phyloP scores from a whole-genome alignment of 1,140 invertebrate species.

The Plectrocnemia conspersa region DNA sequence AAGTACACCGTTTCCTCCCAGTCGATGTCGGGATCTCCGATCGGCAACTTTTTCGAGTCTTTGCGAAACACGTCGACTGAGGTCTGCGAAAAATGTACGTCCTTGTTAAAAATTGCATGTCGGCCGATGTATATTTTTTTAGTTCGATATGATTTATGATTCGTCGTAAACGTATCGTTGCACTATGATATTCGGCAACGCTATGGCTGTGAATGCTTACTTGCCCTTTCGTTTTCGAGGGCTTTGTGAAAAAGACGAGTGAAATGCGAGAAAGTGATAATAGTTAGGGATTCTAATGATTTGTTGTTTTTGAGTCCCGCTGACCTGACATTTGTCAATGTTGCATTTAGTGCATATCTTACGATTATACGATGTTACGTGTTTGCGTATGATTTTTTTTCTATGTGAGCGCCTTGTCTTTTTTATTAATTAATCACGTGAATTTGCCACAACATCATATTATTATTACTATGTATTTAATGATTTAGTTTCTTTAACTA shows the following conservation, averaged over 20 bases:
- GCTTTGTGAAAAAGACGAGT: neutral
- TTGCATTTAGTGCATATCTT: too few species aligned
- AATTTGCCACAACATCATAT: neutral
- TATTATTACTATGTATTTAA: neutral
- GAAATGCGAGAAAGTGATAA: too few species aligned
- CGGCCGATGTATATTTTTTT: neutral
- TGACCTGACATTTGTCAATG: too few species aligned
- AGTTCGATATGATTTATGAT: too few species aligned
- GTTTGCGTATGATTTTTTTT: too few species aligned
- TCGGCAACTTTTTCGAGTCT: slow-evolving; percentile 92
- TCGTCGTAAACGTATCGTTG: slow-evolving; percentile 11
- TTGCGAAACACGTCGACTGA: slow-evolving; percentile 94
- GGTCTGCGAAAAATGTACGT: slow-evolving; percentile 57
- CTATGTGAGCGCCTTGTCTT: neutral
- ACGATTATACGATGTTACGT: too few species aligned
- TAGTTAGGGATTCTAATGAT: too few species aligned
- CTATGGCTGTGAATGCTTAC: slow-evolving; percentile 30
- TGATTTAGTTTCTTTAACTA: neutral
- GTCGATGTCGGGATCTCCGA: slow-evolving; percentile 91
- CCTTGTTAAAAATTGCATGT: slow-evolving; percentile 1
- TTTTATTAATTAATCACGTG: neutral
- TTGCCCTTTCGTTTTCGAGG: slow-evolving; percentile 18
- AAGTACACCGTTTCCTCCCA: slow-evolving; percentile 99
- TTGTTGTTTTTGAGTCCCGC: too few species aligned
- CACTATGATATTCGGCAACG: slow-evolving; percentile 23